Conservation (phyloP, 2,113 vertebrate genomes). For the Pandion haliaetus region DNA sequence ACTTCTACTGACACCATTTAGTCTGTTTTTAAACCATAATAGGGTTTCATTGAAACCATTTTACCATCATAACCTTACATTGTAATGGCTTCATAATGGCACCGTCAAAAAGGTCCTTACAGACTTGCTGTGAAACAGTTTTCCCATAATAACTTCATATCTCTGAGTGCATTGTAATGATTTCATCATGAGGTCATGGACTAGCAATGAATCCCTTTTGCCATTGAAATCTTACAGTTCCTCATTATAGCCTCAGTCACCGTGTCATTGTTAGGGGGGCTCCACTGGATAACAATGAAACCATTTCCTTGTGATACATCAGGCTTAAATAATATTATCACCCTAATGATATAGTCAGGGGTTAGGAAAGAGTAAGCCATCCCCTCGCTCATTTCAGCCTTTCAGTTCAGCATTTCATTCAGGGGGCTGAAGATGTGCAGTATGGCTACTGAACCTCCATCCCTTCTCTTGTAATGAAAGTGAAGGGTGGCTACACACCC, state of each 20-base stretch:
- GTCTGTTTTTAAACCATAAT: constrained; percentile 20
- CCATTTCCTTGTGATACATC: background rate
- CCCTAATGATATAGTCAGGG: background rate
- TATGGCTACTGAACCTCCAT: background rate
- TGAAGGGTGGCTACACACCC: background rate
- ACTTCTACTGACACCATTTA: constrained; percentile 26
- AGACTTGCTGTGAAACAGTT: constrained; percentile 34
- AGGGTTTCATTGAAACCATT: constrained; percentile 26
- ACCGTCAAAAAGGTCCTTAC: background rate
- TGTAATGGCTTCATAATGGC: constrained; percentile 32
- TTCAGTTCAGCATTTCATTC: background rate
- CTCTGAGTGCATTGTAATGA: constrained; percentile 51
- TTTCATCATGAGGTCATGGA: constrained; percentile 51
- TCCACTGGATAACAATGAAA: constrained; percentile 11
- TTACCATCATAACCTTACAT: constrained; percentile 21
- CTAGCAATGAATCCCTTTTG: constrained; percentile 36
- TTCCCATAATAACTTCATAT: constrained; percentile 49
- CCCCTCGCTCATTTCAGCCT: background rate
- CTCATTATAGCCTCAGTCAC: constrained; percentile 39
- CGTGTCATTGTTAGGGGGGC: background rate
- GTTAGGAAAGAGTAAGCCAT: background rate
- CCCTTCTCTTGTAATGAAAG: background rate
- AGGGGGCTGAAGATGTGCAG: background rate
- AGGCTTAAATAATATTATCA: constrained; percentile 13
- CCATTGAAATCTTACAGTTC: constrained; percentile 13